Conservation (phyloP, 1,140 invertebrate genomes). For the Drosophila sp. region DNA sequence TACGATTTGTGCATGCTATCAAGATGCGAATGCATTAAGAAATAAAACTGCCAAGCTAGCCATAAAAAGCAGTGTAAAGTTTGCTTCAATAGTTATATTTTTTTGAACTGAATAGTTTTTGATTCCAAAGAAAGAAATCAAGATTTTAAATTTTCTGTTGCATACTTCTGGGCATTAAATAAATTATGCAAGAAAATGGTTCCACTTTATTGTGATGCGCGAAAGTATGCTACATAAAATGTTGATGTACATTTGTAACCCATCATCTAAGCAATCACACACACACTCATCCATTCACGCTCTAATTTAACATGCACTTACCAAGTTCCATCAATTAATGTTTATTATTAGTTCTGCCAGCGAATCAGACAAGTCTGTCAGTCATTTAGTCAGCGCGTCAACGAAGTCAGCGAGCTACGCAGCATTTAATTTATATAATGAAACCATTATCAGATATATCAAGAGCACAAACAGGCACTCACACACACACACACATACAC, state of each 20-base stretch:
- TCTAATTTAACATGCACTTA: slow-evolving; percentile 35
- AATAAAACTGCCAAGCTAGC: neutral
- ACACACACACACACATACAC: slow-evolving; percentile 37
- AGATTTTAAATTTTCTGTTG: neutral
- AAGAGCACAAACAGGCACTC: slow-evolving; percentile 62
- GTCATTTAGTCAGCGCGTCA: slow-evolving; percentile 12
- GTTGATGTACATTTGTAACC: neutral
- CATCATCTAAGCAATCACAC: neutral
- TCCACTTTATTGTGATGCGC: neutral
- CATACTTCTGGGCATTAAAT: slow-evolving; percentile 1
- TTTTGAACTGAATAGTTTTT: neutral
- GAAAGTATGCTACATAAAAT: slow-evolving; percentile 11
- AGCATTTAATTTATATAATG: slow-evolving; percentile 71
- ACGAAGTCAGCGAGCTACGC: slow-evolving; percentile 13
- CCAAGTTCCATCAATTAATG: slow-evolving; percentile 72
- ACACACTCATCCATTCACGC: slow-evolving; percentile 33
- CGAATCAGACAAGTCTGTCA: slow-evolving; percentile 16
- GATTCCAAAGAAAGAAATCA: neutral
- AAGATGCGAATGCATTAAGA: neutral
- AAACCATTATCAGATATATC: slow-evolving; percentile 72
- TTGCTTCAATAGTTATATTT: neutral
- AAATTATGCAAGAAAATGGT: neutral
- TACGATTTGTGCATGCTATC: slow-evolving; percentile 18
- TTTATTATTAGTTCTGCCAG: slow-evolving; percentile 51
- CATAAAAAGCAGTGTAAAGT: neutral